phyloP scores from a whole-genome alignment of 2,113 vertebrate genomes.

The Tachysurus vachellii region DNA sequence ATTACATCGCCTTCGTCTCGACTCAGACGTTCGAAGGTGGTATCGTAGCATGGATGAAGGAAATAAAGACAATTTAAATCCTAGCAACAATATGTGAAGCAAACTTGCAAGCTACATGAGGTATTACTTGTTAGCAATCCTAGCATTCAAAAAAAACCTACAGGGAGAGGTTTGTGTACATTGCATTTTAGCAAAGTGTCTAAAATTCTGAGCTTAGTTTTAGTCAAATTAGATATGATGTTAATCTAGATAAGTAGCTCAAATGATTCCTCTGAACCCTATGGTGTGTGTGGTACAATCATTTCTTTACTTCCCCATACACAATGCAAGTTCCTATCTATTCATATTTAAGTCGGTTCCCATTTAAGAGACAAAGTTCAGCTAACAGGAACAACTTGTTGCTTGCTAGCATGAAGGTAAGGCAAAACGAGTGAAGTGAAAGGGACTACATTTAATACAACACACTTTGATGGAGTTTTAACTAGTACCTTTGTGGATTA shows the following conservation, averaged over 20 bases:
- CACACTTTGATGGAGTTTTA: neutral
- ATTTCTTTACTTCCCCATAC: neutral
- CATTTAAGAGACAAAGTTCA: neutral
- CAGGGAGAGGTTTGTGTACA: neutral
- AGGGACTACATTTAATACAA: neutral
- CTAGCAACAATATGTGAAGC: neutral
- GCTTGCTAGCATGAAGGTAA: neutral
- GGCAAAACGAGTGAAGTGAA: neutral
- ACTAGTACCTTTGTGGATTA: conserved; percentile 14
- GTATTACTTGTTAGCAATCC: neutral
- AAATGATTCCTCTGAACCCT: neutral
- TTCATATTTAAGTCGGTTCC: neutral
- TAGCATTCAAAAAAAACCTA: neutral
- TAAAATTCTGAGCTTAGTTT: neutral
- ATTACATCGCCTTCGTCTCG: neutral
- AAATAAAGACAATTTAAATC: neutral
- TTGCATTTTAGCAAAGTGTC: neutral
- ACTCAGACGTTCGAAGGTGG: neutral
- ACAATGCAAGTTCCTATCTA: neutral
- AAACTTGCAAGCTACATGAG: neutral
- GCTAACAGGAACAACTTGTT: neutral
- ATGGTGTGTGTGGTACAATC: too few relatives aligned
- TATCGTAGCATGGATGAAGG: neutral
- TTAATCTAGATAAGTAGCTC: neutral
- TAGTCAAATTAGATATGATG: neutral